These are phyloP conservation scores for Tenthredo mesomela DNA, from an alignment of 2,888 invertebrate species.

Conservation along the genomic window DNA sequence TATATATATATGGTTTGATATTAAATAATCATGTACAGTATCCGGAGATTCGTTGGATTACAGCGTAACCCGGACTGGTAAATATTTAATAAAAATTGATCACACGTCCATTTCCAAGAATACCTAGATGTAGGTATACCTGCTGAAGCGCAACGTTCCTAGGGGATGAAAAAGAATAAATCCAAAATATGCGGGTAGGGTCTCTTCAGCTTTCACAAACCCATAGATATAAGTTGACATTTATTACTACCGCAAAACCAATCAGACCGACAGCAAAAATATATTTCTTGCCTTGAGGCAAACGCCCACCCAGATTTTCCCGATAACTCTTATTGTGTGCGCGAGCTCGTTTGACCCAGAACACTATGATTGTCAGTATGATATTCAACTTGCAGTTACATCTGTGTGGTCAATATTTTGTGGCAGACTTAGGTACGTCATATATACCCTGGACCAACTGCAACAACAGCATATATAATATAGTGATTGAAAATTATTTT, in stretches of 20 bases:
- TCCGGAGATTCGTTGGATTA: not conserved
- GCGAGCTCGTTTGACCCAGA: conserved; percentile 17
- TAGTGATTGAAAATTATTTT: not conserved
- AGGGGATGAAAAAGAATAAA: conserved; percentile 32
- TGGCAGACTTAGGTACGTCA: not conserved
- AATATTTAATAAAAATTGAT: not conserved
- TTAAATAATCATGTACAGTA: not conserved
- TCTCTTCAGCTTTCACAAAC: not conserved
- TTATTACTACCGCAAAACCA: conserved; percentile 18
- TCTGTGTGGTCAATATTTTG: conserved; percentile 17
- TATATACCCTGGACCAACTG: not conserved
- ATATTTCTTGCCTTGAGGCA: conserved; percentile 22
- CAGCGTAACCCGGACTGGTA: not conserved
- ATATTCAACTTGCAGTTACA: not conserved
- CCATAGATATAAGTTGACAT: conserved; percentile 3
- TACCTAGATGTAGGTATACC: not conserved
- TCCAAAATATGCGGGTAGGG: not conserved
- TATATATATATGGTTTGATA: not conserved
- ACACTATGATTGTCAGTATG: conserved; percentile 32
- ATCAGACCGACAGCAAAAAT: conserved; percentile 24
- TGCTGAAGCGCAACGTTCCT: not conserved
- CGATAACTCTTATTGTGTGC: conserved; percentile 38
- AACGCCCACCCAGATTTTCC: conserved; percentile 37
- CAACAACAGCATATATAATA: no score
- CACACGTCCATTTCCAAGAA: not conserved